phyloP scores from a whole-genome alignment of 2,797 vertebrate species.

The Moxostoma hubbsi region DNA sequence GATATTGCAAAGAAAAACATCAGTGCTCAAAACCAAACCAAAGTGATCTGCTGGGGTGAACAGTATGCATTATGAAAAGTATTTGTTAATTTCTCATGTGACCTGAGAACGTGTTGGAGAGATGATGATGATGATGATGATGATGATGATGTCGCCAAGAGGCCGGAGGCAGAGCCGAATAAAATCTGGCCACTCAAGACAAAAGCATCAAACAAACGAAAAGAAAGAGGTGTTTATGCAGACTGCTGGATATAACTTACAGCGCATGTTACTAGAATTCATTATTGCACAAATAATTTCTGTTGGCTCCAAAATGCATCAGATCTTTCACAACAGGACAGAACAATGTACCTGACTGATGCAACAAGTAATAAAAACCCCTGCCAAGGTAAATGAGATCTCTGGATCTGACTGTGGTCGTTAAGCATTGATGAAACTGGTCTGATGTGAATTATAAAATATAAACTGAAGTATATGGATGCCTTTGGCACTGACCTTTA shows the following conservation, averaged over 20 bases:
- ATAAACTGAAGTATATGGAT: neutral
- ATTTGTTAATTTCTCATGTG: neutral
- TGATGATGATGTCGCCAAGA: neutral
- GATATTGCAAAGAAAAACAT: neutral
- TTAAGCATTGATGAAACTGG: neutral
- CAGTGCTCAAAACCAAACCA: slow-evolving; percentile 4
- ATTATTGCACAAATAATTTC: slow-evolving; percentile 41
- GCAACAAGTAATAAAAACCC: neutral
- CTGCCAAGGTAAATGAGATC: slow-evolving; percentile 4
- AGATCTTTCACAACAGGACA: slow-evolving; percentile 19
- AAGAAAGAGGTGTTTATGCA: neutral
- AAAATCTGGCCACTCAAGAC: neutral
- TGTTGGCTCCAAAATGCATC: slow-evolving; percentile 28
- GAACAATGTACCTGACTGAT: neutral
- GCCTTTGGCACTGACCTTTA: neutral
- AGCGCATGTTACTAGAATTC: neutral
- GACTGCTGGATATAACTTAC: slow-evolving; percentile 13
- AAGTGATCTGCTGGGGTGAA: slow-evolving; percentile 1
- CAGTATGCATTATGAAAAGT: neutral
- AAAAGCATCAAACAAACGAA: slow-evolving; percentile 16
- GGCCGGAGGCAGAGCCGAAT: neutral
- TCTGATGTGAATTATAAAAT: neutral
- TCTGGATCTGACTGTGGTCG: neutral
- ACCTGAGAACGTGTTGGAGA: neutral
- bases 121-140: too few species aligned